These are phyloP conservation scores for Cercocebus atys DNA, from an alignment of 2,113 vertebrate genomes.

Conservation along the genomic window DNA sequence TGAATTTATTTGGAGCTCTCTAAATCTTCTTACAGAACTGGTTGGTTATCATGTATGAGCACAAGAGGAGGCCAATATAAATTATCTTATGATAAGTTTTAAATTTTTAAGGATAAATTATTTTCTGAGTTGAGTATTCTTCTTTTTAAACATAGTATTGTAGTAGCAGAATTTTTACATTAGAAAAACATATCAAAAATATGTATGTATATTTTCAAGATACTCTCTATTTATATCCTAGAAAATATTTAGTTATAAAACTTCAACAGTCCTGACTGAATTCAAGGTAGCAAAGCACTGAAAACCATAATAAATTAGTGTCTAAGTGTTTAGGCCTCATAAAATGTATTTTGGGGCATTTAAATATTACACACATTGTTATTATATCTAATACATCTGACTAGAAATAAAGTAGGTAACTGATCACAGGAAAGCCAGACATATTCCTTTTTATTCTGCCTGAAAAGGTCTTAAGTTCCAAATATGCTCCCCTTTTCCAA, in stretches of 20 bases:
- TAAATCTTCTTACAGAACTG: background rate
- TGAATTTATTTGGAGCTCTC: background rate
- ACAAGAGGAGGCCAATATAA: background rate
- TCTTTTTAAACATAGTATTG: background rate
- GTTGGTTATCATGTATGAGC: background rate
- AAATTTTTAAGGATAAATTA: background rate
- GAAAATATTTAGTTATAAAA: background rate
- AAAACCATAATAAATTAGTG: background rate
- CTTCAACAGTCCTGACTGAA: background rate
- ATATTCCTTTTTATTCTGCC: background rate
- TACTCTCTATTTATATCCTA: background rate
- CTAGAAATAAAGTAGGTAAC: background rate
- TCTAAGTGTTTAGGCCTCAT: background rate
- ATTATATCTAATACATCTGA: background rate
- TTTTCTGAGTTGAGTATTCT: background rate
- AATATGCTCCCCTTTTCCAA: background rate
- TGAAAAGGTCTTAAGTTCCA: background rate
- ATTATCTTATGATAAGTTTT: background rate
- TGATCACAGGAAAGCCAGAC: background rate
- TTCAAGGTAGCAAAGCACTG: background rate
- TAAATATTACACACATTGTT: background rate
- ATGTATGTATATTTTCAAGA: background rate
- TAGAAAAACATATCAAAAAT: background rate
- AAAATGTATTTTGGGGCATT: background rate
- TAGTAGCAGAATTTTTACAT: background rate